Evolutionary conservation across 2,113 vertebrate genomes (phyloP).

Genomic region (Desmodus rotundus): DNA sequence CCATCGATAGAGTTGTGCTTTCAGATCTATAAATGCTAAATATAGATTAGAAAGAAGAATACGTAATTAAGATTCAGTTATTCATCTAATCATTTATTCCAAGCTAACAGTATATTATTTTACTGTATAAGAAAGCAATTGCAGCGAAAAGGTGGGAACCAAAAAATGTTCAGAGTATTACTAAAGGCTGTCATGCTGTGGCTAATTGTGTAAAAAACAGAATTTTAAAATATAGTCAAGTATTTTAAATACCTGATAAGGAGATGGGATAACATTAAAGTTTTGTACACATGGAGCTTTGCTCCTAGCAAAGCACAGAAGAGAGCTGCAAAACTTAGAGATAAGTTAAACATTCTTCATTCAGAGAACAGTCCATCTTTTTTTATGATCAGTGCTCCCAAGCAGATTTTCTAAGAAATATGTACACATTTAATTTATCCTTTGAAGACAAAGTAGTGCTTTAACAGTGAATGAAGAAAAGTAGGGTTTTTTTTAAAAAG

Average conservation of each 20-base stretch:
- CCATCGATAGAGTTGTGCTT: background rate
- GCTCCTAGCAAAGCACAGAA: background rate
- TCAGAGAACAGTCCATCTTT: background rate
- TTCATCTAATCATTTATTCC: background rate
- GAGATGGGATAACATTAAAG: background rate
- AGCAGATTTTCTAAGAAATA: background rate
- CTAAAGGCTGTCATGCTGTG: background rate
- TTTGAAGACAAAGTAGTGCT: background rate
- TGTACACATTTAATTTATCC: background rate
- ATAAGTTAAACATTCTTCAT: background rate
- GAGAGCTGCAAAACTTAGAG: background rate
- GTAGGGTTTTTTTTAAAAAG: background rate
- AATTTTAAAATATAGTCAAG: background rate
- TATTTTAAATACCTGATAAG: background rate
- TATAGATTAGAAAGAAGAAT: background rate
- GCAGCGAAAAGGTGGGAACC: background rate
- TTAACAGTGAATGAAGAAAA: background rate
- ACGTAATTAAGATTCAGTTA: background rate
- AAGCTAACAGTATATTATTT: background rate
- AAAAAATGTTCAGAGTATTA: background rate
- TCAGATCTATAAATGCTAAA: background rate
- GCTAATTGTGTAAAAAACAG: background rate
- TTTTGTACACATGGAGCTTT: background rate
- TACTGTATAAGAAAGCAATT: background rate
- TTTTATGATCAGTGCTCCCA: background rate